These are phyloP conservation scores for Dicaeum eximium DNA, from an alignment of 2,113 vertebrate species.

Conservation along the genomic window DNA sequence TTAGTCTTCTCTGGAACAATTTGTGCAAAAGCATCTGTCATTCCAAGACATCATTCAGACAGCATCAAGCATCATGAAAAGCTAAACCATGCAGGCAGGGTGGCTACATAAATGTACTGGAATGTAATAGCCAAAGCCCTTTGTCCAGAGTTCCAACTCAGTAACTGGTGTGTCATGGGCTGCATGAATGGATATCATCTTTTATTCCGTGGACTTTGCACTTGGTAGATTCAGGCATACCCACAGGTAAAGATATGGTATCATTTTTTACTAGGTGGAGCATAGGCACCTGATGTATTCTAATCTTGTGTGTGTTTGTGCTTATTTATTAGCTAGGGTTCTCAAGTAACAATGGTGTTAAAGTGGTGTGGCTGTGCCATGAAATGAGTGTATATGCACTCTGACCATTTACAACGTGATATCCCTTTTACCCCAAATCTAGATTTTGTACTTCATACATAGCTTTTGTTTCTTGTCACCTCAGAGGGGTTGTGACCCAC, in stretches of 20 bases:
- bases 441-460: not conserved
- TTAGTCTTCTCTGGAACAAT: not conserved
- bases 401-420: not conserved
- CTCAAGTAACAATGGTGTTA: not conserved
- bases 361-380: fast-evolving
- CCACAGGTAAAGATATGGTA: not conserved
- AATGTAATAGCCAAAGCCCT: not conserved
- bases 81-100: not conserved
- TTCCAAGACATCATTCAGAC: not conserved
- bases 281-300: not conserved
- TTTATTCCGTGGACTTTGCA: not conserved
- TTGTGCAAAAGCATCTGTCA: not conserved
- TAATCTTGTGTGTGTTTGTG: constrained; percentile 11
- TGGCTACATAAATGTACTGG: not conserved
- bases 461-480: not conserved
- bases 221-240: not conserved
- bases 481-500: not conserved
- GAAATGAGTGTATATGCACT: not conserved
- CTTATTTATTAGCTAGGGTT: not conserved
- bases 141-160: not conserved
- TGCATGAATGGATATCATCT: not conserved
- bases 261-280: not conserved
- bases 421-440: not conserved
- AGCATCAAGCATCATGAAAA: not conserved
- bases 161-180: not conserved